Evolutionary conservation across 2,797 vertebrate species (phyloP), one percentile per base, ranked within the genome.

Genomic region (Xerus rutilus): DNA sequence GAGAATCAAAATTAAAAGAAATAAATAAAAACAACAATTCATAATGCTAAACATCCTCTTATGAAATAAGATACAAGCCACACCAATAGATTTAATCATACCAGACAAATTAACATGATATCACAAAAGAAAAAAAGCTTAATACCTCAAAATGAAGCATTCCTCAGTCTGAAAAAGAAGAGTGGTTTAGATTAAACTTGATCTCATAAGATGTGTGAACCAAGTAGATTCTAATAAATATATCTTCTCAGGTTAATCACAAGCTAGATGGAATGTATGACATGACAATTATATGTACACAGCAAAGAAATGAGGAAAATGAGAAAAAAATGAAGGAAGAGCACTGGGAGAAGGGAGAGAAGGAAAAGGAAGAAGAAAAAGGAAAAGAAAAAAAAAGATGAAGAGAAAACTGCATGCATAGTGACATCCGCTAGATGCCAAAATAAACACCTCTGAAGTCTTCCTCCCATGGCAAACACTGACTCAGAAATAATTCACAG

Each of bases 241-340:
- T 23, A 57, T 45, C 43, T 69, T 84, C 15, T 84, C 20, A 45
- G 39, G 73, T 88, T 84, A 57, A 70, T 2, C 7, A 78, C 13
- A 89, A 84, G 21, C 11, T n/a, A 39, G 14, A 79, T 65, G 9
- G 8, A 21, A 15, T 39, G 32, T 17, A 11, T 64, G 14, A 35
- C 3, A 47, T 67, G 32, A 59, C 32, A 69, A n/a, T 13, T 78
- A 23, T 79, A 15, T 52, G 5, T 47, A 28, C 39, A 65, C 89
- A 74, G 32, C 11, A 74, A 45, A 83, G 21, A 11, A 79, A 54
- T 95, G 57, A 78, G 23, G 0, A n/a, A 88, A 30, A 81, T 45
- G 23, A 91, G n/a, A 81, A 97, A 59, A 3, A 96, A 91, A 23
- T 52, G 52, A 23, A 59, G 7, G 20, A 59, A 59, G 7, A 9